Percentiles rank a stretch among this genome's conserved stretches.
Conservation (phyloP, 2,888 invertebrate genomes). For the Drosophila kokeensis region DNA sequence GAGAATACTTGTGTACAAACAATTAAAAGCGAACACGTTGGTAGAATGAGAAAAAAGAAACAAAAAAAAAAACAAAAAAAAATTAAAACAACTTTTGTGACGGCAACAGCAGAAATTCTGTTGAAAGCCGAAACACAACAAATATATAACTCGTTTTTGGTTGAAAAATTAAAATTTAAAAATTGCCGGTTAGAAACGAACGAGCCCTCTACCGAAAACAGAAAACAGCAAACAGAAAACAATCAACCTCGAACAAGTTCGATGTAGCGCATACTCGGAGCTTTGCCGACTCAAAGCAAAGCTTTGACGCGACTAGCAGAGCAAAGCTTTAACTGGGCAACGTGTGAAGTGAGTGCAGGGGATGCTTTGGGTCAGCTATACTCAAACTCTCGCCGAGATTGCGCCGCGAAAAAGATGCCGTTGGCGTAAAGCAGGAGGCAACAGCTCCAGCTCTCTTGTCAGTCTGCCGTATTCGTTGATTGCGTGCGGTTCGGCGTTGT, state of each 20-base stretch:
- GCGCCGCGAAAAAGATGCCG: conserved; percentile 65
- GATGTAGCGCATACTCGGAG: conserved; percentile 46
- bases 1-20: conserved; percentile 20
- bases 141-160: conserved; percentile 55
- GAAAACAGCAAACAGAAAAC: not conserved
- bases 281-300: conserved; percentile 30
- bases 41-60: conserved; percentile 18
- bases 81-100: conserved; percentile 38
- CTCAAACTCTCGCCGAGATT: conserved; percentile 59
- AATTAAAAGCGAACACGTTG: conserved; percentile 45
- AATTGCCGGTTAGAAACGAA: conserved; percentile 69
- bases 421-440: conserved; percentile 34
- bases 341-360: conserved; percentile 30
- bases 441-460: conserved; percentile 45
- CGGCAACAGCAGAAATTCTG: conserved; percentile 38
- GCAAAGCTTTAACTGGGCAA: conserved; percentile 12
- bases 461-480: conserved; percentile 67
- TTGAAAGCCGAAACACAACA: conserved; percentile 40
- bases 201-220: conserved; percentile 57
- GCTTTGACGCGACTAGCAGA: not conserved
- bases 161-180: conserved; percentile 51
- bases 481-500: conserved; percentile 64
- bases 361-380: conserved; percentile 30
- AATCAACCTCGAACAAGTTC: conserved; percentile 54
- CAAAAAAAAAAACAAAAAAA: not conserved